Evolutionary conservation across 2,113 vertebrate species (phyloP).

Genomic region (Gallinago jamesoni): DNA sequence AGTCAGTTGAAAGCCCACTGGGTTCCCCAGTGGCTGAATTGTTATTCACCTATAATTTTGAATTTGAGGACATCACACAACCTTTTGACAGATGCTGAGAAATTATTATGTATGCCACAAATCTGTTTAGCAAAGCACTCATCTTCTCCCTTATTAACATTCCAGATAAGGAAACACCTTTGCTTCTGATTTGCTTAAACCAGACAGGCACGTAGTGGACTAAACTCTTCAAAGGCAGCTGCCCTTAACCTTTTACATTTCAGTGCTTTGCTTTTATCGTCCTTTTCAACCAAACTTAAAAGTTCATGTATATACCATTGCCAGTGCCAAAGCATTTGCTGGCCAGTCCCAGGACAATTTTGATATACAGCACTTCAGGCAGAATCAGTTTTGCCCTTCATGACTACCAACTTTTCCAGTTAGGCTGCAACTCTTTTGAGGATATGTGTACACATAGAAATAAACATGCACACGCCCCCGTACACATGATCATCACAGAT

Average conservation of each 20-base stretch:
- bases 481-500: neutral
- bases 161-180: slow-evolving; percentile 45
- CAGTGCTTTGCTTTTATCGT: neutral
- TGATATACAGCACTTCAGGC: neutral
- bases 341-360: neutral
- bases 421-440: neutral
- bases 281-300: slow-evolving; percentile 24
- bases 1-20: neutral
- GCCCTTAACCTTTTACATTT: slow-evolving; percentile 5
- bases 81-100: neutral
- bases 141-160: slow-evolving; percentile 31
- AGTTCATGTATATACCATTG: neutral
- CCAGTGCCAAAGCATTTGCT: neutral
- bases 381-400: neutral
- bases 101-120: slow-evolving; percentile 24
- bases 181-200: slow-evolving; percentile 52
- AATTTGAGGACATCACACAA: neutral
- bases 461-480: neutral
- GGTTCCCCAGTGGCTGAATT: neutral
- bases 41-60: neutral
- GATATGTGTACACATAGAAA: neutral
- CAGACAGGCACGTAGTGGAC: neutral
- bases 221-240: slow-evolving; percentile 41
- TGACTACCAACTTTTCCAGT: neutral
- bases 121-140: slow-evolving; percentile 12